These are phyloP conservation scores for Ganaspis sp. DNA, from an alignment of 1,140 invertebrate species.

Conservation along the genomic window DNA sequence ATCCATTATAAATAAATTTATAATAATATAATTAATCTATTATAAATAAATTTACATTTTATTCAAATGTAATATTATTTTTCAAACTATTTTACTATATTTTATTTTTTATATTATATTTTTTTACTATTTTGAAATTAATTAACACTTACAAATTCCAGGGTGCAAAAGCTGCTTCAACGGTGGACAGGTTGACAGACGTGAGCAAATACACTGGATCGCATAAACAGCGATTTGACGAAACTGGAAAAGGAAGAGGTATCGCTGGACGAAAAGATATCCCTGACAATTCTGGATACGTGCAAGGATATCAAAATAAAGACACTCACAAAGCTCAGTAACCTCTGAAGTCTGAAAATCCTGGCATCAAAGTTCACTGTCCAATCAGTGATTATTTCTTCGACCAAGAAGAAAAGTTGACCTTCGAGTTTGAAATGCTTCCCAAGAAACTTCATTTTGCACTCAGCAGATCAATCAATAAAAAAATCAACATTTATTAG, in stretches of 20 bases:
- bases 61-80: background rate
- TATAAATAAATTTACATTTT: too few relatives aligned
- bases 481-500: background rate
- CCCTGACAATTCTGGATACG: constrained; percentile 88
- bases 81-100: background rate
- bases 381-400: constrained; percentile 25
- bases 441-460: background rate
- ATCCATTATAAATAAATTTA: too few relatives aligned
- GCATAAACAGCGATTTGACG: constrained; percentile 92
- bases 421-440: constrained; percentile 12
- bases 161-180: constrained; percentile 81
- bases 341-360: constrained; percentile 35
- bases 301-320: constrained; percentile 92
- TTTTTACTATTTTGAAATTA: background rate
- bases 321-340: constrained; percentile 81
- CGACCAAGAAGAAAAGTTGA: background rate
- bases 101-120: constrained; percentile 20
- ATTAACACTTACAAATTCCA: constrained; percentile 60
- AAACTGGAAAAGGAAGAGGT: constrained; percentile 91
- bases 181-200: constrained; percentile 92
- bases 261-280: constrained; percentile 90
- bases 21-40: too few relatives aligned
- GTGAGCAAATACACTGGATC: constrained; percentile 93
- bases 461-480: background rate
- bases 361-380: constrained; percentile 8